These are phyloP conservation scores for Sycophila sp. DNA, from an alignment of 1,140 invertebrate species.

Conservation along the genomic window DNA sequence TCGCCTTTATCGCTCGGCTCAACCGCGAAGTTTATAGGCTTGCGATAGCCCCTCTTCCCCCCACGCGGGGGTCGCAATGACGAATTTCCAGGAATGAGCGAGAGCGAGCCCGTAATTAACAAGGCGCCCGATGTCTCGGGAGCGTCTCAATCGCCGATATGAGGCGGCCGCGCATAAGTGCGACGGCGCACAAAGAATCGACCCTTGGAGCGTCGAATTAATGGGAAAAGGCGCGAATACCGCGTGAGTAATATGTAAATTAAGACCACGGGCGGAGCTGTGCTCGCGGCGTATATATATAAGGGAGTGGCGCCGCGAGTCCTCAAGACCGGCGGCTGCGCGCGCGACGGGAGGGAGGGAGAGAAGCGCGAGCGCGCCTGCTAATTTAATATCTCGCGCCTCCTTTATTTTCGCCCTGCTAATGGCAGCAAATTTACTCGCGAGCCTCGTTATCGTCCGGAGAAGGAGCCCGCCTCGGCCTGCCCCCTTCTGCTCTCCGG, in stretches of 20 bases:
- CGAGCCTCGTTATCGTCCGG: slow-evolving; percentile 56
- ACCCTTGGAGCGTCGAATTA: slow-evolving; percentile 18
- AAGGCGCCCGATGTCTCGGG: not conserved
- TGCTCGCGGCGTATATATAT: no score
- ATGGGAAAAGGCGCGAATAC: slow-evolving; percentile 14
- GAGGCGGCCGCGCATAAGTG: not conserved
- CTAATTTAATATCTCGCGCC: slow-evolving; percentile 59
- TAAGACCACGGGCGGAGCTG: no score
- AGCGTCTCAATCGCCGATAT: slow-evolving; percentile 32
- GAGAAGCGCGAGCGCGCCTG: slow-evolving; percentile 40
- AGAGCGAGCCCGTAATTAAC: slow-evolving; percentile 13
- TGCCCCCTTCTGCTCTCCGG: not conserved
- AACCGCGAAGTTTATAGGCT: slow-evolving; percentile 4
- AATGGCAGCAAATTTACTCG: slow-evolving; percentile 65
- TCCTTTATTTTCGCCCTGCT: slow-evolving; percentile 60
- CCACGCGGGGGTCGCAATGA: slow-evolving; percentile 2
- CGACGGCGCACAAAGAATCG: slow-evolving; percentile 3
- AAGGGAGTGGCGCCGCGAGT: no score
- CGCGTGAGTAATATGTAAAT: slow-evolving; percentile 37
- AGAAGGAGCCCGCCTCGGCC: slow-evolving; percentile 9
- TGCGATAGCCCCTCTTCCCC: no score
- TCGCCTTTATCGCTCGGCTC: no score
- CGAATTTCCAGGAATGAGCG: slow-evolving; percentile 8
- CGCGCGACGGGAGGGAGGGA: no score
- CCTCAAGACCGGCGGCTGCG: no score